Base-by-base conservation (phyloP, 2,113 vertebrate genomes). In the Siphamia tubifer region DNA sequence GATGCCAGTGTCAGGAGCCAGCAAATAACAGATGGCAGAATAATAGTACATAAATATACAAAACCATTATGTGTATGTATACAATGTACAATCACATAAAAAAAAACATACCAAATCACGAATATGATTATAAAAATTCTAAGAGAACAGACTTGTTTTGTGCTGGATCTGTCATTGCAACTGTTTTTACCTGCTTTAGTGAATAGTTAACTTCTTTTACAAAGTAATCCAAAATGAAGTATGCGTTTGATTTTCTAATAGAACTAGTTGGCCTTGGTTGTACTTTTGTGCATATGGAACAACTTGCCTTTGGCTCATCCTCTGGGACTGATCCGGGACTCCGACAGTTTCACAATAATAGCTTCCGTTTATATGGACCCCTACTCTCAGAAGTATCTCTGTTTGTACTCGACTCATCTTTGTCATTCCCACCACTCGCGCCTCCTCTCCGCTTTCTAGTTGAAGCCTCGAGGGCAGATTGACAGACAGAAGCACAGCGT, bases 401-500 rank as follows among this genome's bases (percentile, higher is more conserved):
- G 15, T 57, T 35, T 7, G 11, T 40, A 25, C 44, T 55, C 11
- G 13, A 36, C 28, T 47, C 23, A 5, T 25, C 4, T 8, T 47
- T 49, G 47, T 42, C 19, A 49, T 64, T 53, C 45, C 34, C 48
- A 38, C 25, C 5, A 1, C 36, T 39, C 32, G 1, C 17, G 0
- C 19, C 44, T 19, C 8, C 8, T 8, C 4, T 31, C 27, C 40
- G 13, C 34, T 38, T 43, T 66, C 35, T 20, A 19, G 28, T 21
- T 7, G 10, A 23, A 1, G 51, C 48, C 78, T 52, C 6, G 5
- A 63, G 32, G 60, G 52, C 65, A 49, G 38, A 24, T 75, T 53
- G 65, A 56, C 49, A 66, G 42, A 48, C 20, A 38, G 27, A 38
- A n/a, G 57, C 27, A 34, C 34, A 68, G 36, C 70, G 42, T 48